Evolutionary conservation across 2,888 invertebrate species (phyloP).

Genomic region (Lithophane semibrunnea): DNA sequence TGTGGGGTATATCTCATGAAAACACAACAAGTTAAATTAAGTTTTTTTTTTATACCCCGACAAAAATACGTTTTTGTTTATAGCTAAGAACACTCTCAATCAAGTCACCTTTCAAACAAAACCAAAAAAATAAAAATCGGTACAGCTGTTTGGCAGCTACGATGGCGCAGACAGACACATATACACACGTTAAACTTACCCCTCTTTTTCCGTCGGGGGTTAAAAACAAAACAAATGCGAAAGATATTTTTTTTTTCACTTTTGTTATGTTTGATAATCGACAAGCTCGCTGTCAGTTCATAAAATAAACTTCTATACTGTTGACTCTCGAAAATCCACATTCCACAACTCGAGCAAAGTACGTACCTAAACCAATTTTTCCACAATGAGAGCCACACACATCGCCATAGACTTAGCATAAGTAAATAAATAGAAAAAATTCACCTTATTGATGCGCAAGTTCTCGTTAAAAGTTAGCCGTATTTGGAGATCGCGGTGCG

Average conservation of each 20-base stretch:
- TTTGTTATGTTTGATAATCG: not conserved
- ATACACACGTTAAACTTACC: no score
- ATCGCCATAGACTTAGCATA: not conserved
- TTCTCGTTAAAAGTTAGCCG: not conserved
- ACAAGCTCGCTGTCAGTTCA: not conserved
- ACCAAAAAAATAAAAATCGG: no score
- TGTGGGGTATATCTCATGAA: not conserved
- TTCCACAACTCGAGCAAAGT: not conserved
- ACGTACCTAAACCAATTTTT: not conserved
- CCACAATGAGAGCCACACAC: not conserved
- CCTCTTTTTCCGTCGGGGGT: no score
- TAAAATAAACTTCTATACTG: not conserved
- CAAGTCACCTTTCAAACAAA: no score
- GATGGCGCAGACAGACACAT: no score
- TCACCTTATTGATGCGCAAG: no score
- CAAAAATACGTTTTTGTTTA: no score
- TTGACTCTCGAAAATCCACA: not conserved
- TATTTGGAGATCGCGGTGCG: constrained; percentile 47
- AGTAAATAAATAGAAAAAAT: not conserved
- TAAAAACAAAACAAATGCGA: not conserved
- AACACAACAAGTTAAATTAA: no score
- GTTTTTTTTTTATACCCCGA: no score
- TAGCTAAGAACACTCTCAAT: no score
- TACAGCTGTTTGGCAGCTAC: no score
- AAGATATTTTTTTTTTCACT: not conserved